A percentile compares a stretch with the other conserved stretches of the same genome.
phyloP scores from a whole-genome alignment of 2,113 vertebrate species.

The Channa argus region DNA sequence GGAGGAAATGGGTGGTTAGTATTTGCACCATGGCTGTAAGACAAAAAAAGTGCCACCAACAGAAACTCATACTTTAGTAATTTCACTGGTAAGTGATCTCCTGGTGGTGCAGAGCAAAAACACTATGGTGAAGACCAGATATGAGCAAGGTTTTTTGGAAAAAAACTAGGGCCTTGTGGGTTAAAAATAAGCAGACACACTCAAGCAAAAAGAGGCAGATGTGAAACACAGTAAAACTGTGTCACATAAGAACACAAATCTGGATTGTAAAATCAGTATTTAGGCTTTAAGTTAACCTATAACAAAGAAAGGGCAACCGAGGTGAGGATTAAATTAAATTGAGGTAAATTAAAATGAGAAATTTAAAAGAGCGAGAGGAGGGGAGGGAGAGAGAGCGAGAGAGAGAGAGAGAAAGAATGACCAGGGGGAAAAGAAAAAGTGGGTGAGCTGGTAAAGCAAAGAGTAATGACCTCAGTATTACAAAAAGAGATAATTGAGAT shows the following conservation, averaged over 20 bases:
- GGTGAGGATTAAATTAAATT: slow-evolving; percentile 53
- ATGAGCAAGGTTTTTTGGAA: neutral
- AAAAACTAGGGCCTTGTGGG: neutral
- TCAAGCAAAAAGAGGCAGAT: slow-evolving; percentile 13
- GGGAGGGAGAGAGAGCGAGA: neutral
- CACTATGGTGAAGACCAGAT: neutral
- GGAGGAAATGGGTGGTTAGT: slow-evolving; percentile 18
- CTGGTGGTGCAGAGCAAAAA: neutral
- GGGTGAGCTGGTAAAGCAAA: slow-evolving; percentile 54
- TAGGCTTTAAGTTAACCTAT: slow-evolving; percentile 41
- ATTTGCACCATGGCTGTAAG: slow-evolving; percentile 8
- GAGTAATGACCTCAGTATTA: slow-evolving; percentile 64
- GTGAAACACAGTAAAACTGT: slow-evolving; percentile 11
- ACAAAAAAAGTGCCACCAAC: slow-evolving; percentile 13
- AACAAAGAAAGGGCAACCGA: slow-evolving; percentile 49
- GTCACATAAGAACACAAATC: slow-evolving; percentile 9
- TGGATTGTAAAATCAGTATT: slow-evolving; percentile 25
- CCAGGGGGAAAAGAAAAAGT: slow-evolving; percentile 18
- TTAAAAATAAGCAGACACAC: neutral
- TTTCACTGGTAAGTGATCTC: slow-evolving; percentile 8
- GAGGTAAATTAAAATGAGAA: slow-evolving; percentile 56
- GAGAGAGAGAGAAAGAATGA: neutral
- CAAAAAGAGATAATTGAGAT: slow-evolving; percentile 82
- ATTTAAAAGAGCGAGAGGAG: slow-evolving; percentile 21
- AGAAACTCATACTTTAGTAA: neutral